These are phyloP conservation scores for Troides oblongomaculatus DNA, from an alignment of 2,888 invertebrate genomes.

Conservation along the genomic window DNA sequence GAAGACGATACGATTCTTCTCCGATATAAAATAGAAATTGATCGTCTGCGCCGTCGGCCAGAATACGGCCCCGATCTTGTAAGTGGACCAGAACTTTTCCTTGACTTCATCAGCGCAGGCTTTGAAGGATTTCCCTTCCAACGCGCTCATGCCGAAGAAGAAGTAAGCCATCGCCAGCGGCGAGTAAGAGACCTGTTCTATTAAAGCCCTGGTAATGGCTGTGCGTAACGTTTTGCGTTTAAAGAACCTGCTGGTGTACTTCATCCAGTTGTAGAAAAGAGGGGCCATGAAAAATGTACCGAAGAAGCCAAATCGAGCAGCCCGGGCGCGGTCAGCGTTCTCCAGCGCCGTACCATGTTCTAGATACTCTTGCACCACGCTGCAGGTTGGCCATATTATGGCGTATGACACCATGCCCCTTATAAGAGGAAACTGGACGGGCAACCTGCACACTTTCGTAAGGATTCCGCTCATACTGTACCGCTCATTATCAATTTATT, in stretches of 20 bases:
- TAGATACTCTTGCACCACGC: slow-evolving; percentile 82
- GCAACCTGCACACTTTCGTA: slow-evolving; percentile 68
- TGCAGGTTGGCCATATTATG: slow-evolving; percentile 85
- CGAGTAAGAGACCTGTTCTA: slow-evolving; percentile 86
- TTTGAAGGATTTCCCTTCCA: slow-evolving; percentile 82
- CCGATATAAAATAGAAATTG: slow-evolving; percentile 85
- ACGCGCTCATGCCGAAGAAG: slow-evolving; percentile 86
- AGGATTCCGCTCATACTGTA: slow-evolving; percentile 54
- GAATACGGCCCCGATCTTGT: slow-evolving; percentile 82
- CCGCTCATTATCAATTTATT: not conserved
- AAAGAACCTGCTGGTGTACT: slow-evolving; percentile 60
- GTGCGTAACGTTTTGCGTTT: slow-evolving; percentile 47
- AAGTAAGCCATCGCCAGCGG: slow-evolving; percentile 87
- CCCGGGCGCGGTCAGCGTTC: slow-evolving; percentile 79
- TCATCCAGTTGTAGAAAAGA: slow-evolving; percentile 87
- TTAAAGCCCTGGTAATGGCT: slow-evolving; percentile 60
- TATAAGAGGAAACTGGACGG: slow-evolving; percentile 64
- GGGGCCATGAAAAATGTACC: slow-evolving; percentile 89
- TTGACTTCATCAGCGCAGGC: slow-evolving; percentile 83
- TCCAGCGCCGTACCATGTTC: slow-evolving; percentile 49
- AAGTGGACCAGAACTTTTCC: slow-evolving; percentile 86
- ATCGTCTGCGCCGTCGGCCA: slow-evolving; percentile 88
- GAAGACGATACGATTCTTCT: slow-evolving; percentile 86
- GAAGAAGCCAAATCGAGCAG: slow-evolving; percentile 85
- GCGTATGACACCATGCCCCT: slow-evolving; percentile 86